Percentiles rank a stretch among this genome's conserved stretches.
Conservation (phyloP, 53 echinoderm and acorn worm species). For the Astropecten irregularis region DNA sequence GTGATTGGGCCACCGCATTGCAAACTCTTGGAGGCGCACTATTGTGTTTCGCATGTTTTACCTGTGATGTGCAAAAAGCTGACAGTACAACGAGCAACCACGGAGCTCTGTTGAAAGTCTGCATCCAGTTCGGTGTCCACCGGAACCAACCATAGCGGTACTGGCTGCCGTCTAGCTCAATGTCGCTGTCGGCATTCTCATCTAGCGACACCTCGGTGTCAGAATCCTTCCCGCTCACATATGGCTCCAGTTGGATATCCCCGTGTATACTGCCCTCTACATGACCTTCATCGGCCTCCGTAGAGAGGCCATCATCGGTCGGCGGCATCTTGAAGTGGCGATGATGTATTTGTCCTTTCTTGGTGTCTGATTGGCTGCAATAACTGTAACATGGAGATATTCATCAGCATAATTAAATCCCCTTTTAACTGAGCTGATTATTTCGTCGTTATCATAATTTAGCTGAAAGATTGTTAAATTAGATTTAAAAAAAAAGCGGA, state of each 20-base stretch:
- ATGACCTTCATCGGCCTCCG: not conserved
- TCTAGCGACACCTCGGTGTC: not conserved
- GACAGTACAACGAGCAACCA: conserved; percentile 57
- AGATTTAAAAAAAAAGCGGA: too few relatives aligned
- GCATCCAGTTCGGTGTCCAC: conserved; percentile 57
- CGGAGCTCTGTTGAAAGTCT: conserved; percentile 46
- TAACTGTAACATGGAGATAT: too few relatives aligned
- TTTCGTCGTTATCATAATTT: too few relatives aligned
- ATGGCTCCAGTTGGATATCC: not conserved
- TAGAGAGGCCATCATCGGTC: not conserved
- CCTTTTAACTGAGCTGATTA: too few relatives aligned
- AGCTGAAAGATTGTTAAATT: too few relatives aligned
- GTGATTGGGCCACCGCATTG: too few relatives aligned
- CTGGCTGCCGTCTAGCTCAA: not conserved
- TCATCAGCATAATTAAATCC: too few relatives aligned
- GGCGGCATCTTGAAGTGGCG: not conserved
- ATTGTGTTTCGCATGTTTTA: too few relatives aligned
- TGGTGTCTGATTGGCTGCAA: too few relatives aligned
- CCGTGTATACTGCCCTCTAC: not conserved
- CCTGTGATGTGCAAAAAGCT: conserved; percentile 50
- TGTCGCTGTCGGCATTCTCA: conserved; percentile 12
- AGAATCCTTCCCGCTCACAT: too few relatives aligned
- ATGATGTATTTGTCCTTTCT: not conserved
- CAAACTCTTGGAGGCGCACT: too few relatives aligned
- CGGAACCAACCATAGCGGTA: conserved; percentile 61